A percentile compares a stretch with the other conserved stretches of the same genome.
Conservation (phyloP, 2,113 vertebrate species). For the Catharus bicknelli region DNA sequence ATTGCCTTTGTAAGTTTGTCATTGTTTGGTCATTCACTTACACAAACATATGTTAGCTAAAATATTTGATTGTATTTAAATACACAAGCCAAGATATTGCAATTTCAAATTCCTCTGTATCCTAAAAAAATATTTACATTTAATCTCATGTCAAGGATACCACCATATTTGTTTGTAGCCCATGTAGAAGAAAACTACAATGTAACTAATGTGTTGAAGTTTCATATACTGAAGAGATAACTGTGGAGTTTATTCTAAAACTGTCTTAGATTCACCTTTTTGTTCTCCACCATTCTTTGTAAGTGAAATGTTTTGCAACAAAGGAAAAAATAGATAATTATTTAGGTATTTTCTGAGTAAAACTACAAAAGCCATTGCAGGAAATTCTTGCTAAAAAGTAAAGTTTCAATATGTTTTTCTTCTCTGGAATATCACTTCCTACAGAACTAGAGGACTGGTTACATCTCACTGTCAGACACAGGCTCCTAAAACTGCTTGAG, state of each 20-base stretch:
- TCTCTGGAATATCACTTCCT: not conserved
- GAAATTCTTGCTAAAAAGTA: not conserved
- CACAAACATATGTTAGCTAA: not conserved
- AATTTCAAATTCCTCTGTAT: not conserved
- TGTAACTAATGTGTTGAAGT: not conserved
- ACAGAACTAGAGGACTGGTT: not conserved
- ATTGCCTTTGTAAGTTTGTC: conserved; percentile 4
- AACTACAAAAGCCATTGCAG: not conserved
- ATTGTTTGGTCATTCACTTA: not conserved
- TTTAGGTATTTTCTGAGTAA: not conserved
- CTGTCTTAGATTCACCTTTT: not conserved
- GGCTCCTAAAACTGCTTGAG: not conserved
- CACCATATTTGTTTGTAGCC: not conserved
- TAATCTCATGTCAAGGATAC: not conserved
- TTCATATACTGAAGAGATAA: not conserved
- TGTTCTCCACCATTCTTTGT: not conserved
- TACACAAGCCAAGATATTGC: not conserved
- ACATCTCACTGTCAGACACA: not conserved
- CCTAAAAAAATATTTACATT: conserved; percentile 13
- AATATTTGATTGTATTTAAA: not conserved
- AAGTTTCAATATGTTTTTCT: not conserved
- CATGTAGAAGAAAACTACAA: not conserved
- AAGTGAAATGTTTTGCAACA: not conserved
- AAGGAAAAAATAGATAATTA: not conserved
- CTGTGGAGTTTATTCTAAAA: not conserved